phyloP scores from a whole-genome alignment of 2,797 vertebrate species.

The Apogon talboti region DNA sequence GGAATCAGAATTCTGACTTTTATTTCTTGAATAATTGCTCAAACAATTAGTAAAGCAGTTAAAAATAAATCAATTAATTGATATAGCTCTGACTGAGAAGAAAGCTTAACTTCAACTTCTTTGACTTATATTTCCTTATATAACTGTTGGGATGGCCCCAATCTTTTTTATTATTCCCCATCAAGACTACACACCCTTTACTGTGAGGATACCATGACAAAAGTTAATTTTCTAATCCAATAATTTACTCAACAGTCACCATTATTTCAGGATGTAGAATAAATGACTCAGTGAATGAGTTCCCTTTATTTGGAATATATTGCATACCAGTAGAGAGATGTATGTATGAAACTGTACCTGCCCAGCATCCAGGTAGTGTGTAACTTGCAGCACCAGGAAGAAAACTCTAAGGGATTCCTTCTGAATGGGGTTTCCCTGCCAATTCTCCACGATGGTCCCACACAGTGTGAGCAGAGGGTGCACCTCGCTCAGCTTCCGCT shows the following conservation, averaged over 20 bases:
- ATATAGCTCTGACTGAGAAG: no score
- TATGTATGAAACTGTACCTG: constrained; percentile 81
- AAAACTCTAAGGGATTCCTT: constrained; percentile 92
- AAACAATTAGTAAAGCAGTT: no score
- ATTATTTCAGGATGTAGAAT: background rate
- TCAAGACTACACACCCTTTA: background rate
- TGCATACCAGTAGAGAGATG: constrained; percentile 78
- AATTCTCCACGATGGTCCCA: constrained; percentile 93
- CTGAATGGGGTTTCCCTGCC: constrained; percentile 95
- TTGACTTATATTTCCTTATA: no score
- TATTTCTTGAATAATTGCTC: no score
- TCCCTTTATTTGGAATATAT: background rate
- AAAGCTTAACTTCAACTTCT: no score
- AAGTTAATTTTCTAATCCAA: background rate
- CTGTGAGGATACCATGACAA: background rate
- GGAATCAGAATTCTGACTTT: no score
- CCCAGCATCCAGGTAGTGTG: constrained; percentile 93
- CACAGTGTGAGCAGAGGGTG: constrained; percentile 92
- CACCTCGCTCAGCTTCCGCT: constrained; percentile 91
- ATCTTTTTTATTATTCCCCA: no score
- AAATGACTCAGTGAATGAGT: background rate
- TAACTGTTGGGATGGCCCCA: no score
- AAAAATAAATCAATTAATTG: no score
- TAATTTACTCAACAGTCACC: background rate
- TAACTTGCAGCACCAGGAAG: constrained; percentile 93